Evolutionary conservation across 2,113 vertebrate genomes (phyloP).

Genomic region (Sinocyclocheilus anophthalmus): DNA sequence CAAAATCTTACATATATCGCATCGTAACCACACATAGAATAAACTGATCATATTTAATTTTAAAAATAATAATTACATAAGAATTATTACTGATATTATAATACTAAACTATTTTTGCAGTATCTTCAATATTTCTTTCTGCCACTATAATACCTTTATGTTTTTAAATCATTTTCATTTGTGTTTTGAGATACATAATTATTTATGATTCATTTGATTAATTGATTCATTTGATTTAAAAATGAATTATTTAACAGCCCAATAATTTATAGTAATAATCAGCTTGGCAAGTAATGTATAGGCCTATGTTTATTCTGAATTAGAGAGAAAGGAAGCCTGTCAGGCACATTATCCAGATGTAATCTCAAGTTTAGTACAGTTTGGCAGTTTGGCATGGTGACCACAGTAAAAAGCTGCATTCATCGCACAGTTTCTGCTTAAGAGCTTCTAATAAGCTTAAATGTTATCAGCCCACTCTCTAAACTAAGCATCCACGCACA

Average conservation of each 20-base stretch:
- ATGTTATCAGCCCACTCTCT: constrained; percentile 19
- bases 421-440: not conserved
- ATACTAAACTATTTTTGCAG: no score
- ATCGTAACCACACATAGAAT: no score
- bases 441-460: constrained; percentile 31
- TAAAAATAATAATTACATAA: no score
- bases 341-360: constrained; percentile 13
- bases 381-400: constrained; percentile 6
- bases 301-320: not conserved
- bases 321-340: not conserved
- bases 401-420: constrained; percentile 21
- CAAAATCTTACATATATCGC: no score
- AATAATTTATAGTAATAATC: not conserved
- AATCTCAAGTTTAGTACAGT: not conserved
- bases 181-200: no score
- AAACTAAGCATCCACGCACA: not conserved
- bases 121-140: no score
- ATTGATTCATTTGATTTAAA: not conserved
- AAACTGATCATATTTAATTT: no score
- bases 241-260: not conserved
- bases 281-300: not conserved
- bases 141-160: no score
- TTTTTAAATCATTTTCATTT: no score
- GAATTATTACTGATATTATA: no score
- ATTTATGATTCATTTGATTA: not conserved